A percentile compares a stretch with the other conserved stretches of the same genome.
These are phyloP conservation scores for Mohoua ochrocephala DNA, from an alignment of 2,113 vertebrate species.

Conservation along the genomic window DNA sequence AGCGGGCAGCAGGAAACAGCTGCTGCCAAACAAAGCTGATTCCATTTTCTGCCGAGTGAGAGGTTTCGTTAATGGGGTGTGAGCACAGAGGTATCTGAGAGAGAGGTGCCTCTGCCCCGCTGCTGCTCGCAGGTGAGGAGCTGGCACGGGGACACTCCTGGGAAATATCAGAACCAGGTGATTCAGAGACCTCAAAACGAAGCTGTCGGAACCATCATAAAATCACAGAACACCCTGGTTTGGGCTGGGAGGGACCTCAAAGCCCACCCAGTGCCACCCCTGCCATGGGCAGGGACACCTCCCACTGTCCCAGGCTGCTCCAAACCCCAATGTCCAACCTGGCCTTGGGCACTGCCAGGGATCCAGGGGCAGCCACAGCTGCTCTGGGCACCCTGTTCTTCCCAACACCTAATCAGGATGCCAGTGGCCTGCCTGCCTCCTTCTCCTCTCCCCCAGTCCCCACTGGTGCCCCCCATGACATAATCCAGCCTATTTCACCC, in stretches of 20 bases:
- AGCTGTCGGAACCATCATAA: not conserved
- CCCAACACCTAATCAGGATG: not conserved
- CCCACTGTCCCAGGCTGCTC: not conserved
- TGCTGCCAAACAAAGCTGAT: not conserved
- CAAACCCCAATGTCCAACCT: not conserved
- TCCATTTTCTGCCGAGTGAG: not conserved
- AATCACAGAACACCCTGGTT: not conserved
- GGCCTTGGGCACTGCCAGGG: not conserved
- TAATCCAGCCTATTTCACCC: not conserved
- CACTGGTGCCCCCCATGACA: rapidly evolving
- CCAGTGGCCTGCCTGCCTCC: not conserved
- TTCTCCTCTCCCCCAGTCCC: not conserved
- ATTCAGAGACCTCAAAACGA: not conserved
- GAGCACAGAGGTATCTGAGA: not conserved
- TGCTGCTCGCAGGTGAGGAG: not conserved
- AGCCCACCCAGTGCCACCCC: not conserved
- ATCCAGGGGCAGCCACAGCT: not conserved
- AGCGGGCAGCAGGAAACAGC: not conserved
- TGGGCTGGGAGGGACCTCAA: rapidly evolving
- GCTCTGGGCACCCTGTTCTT: not conserved
- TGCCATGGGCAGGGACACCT: not conserved
- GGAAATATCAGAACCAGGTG: not conserved
- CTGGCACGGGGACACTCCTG: not conserved
- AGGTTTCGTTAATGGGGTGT: not conserved
- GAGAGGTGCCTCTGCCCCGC: rapidly evolving